phyloP scores from a whole-genome alignment of 1,140 invertebrate species.

The Drosophila ercepeae region DNA sequence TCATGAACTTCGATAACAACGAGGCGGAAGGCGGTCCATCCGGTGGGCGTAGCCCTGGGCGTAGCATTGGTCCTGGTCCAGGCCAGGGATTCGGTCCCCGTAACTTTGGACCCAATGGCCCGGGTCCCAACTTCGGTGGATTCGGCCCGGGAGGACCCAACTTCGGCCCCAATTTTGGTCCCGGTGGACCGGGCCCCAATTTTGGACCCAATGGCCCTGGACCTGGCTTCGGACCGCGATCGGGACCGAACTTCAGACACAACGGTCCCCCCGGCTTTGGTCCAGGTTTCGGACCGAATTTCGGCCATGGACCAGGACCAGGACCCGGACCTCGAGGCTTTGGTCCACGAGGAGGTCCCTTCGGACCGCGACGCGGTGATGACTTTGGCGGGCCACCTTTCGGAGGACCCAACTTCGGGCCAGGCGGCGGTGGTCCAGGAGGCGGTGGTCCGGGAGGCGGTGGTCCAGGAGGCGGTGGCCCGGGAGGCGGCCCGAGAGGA shows the following conservation, averaged over 20 bases:
- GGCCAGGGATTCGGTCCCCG: neutral
- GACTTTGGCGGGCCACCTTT: conserved; percentile 29
- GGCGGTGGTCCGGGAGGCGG: neutral
- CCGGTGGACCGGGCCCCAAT: conserved; percentile 10
- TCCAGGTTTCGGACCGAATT: conserved; percentile 20
- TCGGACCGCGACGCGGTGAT: conserved; percentile 19
- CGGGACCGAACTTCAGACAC: conserved; percentile 33
- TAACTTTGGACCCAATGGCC: conserved; percentile 48
- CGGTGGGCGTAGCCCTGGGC: neutral
- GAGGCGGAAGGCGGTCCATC: conserved; percentile 17
- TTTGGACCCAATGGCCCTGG: conserved; percentile 34
- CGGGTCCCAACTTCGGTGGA: neutral
- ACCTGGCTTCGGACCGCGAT: conserved; percentile 33
- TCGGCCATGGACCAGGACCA: conserved; percentile 20
- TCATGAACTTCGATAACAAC: conserved; percentile 25
- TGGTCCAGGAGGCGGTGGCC: conserved; percentile 22
- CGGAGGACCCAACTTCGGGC: conserved; percentile 34
- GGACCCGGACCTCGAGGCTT: conserved; percentile 4
- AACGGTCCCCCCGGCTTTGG: conserved; percentile 20
- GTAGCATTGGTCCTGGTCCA: neutral
- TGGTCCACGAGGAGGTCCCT: conserved; percentile 18
- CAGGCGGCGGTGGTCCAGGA: conserved; percentile 6
- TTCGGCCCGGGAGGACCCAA: conserved; percentile 14
- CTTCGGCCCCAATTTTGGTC: conserved; percentile 14
- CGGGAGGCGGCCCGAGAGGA: conserved; percentile 19